Evolutionary conservation across 2,888 invertebrate species (phyloP).

Genomic region (Ophion obscuratus): DNA sequence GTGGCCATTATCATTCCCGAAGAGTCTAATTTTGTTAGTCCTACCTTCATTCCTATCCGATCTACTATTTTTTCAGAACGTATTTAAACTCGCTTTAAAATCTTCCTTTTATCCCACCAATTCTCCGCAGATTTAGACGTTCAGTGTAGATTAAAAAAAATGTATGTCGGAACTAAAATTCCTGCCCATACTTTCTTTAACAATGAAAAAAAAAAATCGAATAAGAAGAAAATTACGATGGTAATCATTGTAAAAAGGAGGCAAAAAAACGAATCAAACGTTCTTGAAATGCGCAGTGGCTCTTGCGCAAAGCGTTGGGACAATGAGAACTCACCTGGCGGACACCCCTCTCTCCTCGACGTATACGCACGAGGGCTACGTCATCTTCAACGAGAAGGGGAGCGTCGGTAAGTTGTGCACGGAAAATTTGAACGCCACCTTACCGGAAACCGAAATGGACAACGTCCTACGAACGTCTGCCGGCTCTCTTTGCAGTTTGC

Average conservation of each 20-base stretch:
- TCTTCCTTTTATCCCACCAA: no score
- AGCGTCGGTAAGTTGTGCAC: conserved; percentile 92
- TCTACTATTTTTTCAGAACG: no score
- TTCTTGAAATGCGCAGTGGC: conserved; percentile 86
- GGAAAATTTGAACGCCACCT: conserved; percentile 89
- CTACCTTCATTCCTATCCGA: no score
- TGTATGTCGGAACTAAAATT: background rate
- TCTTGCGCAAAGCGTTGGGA: conserved; percentile 89
- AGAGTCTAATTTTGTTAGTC: no score
- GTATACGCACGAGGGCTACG: conserved; percentile 92
- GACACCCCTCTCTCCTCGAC: conserved; percentile 89
- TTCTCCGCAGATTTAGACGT: no score
- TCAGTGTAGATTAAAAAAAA: background rate
- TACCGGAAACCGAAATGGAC: conserved; percentile 84
- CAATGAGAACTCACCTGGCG: conserved; percentile 87
- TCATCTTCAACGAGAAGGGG: conserved; percentile 94
- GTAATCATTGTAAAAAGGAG: background rate
- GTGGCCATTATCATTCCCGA: no score
- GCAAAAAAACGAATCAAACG: background rate
- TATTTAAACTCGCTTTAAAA: no score
- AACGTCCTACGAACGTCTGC: conserved; percentile 89
- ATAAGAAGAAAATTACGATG: no score
- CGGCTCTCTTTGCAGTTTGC: conserved; percentile 90
- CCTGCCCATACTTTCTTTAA: background rate
- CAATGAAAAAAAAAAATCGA: no score